Percentiles rank a stretch among this genome's conserved stretches.
These are phyloP conservation scores for Polyommatus iphigenia DNA, from an alignment of 2,888 invertebrate species.

Conservation along the genomic window DNA sequence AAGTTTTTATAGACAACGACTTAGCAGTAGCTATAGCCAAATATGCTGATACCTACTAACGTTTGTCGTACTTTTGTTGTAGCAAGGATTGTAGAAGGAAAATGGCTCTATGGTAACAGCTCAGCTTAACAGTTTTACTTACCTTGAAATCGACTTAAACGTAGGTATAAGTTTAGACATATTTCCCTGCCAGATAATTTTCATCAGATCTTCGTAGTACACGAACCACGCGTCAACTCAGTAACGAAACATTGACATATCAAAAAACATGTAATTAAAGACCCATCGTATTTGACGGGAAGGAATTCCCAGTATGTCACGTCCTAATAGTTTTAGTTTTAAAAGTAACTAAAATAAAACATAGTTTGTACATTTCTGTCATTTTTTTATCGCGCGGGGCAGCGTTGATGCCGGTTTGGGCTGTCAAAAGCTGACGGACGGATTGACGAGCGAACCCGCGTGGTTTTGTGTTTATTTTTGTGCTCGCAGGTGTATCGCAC, in stretches of 20 bases:
- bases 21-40: neutral
- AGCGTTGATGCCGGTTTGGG: constrained; percentile 74
- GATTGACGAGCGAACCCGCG: constrained; percentile 74
- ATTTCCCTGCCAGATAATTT: neutral
- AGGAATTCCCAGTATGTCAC: constrained; percentile 28
- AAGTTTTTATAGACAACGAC: neutral
- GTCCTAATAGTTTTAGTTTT: constrained; percentile 31
- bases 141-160: neutral
- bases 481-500: constrained; percentile 64
- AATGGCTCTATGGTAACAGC: neutral
- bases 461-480: constrained; percentile 67
- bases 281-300: neutral
- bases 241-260: neutral
- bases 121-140: neutral
- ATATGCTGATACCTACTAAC: neutral
- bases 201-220: neutral
- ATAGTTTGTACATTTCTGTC: constrained; percentile 45
- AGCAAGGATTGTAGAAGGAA: neutral
- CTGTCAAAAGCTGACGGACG: constrained; percentile 77
- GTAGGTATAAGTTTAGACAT: neutral
- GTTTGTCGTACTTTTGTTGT: neutral
- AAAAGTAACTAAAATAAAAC: constrained; percentile 40
- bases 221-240: neutral
- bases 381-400: constrained; percentile 56
- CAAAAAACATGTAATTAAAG: constrained; percentile 17